phyloP scores from a whole-genome alignment of 2,888 invertebrate genomes.

The Helleia helle region DNA sequence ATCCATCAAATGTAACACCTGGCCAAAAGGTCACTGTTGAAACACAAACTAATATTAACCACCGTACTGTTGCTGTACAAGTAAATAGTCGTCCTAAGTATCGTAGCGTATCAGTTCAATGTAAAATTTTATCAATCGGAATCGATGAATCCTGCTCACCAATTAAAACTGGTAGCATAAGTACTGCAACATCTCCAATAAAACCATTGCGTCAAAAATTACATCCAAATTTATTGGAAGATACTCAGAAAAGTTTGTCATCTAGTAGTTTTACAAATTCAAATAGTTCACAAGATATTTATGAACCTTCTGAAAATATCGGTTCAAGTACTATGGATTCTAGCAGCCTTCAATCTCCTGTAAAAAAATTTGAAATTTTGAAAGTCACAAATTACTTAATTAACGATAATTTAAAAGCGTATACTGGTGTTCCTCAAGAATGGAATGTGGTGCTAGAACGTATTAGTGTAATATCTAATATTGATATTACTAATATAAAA shows the following conservation, averaged over 20 bases:
- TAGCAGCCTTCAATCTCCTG: constrained; percentile 12
- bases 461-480: constrained; percentile 14
- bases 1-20: too few species aligned
- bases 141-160: not conserved
- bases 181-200: constrained; percentile 14
- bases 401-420: constrained; percentile 12
- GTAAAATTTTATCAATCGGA: too few species aligned
- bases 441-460: constrained; percentile 13
- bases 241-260: too few species aligned
- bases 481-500: constrained; percentile 14
- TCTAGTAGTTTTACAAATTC: too few species aligned
- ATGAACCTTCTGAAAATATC: constrained; percentile 11
- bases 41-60: not conserved
- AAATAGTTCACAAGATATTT: constrained; percentile 12
- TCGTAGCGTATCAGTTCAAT: too few species aligned
- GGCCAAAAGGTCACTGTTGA: too few species aligned
- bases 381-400: constrained; percentile 13
- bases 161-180: constrained; percentile 10
- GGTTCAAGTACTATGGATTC: constrained; percentile 12
- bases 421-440: constrained; percentile 13
- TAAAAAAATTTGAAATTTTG: constrained; percentile 10
- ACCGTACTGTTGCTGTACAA: constrained; percentile 11
- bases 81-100: constrained; percentile 13
- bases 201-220: too few species aligned
- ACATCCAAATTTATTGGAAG: too few species aligned